Conservation (phyloP, 2,888 invertebrate genomes). For the Drosophila yooni region DNA sequence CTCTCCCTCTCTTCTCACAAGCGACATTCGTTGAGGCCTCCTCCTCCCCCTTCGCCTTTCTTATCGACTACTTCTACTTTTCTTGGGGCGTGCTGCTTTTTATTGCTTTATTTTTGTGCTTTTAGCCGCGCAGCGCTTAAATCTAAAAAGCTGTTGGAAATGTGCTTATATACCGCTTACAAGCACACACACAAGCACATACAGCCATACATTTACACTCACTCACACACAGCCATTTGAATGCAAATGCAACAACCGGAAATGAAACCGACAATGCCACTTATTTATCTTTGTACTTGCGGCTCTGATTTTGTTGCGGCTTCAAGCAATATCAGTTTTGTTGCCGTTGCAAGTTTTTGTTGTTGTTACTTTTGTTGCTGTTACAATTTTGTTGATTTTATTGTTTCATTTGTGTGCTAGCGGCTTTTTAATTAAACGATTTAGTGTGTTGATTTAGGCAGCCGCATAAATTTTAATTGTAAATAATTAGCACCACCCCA, state of each 20-base stretch:
- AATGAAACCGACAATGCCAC: constrained; percentile 81
- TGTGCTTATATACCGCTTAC: constrained; percentile 78
- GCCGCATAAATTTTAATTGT: constrained; percentile 72
- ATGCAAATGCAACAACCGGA: constrained; percentile 79
- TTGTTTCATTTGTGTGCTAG: constrained; percentile 45
- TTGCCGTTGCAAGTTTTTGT: constrained; percentile 27
- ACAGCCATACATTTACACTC: constrained; percentile 3
- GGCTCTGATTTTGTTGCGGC: constrained; percentile 77
- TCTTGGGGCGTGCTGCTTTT: constrained; percentile 76
- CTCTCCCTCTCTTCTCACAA: neutral
- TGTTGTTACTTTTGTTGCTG: constrained; percentile 12
- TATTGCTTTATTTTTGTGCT: constrained; percentile 78
- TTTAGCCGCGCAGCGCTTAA: constrained; percentile 72
- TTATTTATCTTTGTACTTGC: constrained; percentile 80
- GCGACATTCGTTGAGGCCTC: constrained; percentile 15
- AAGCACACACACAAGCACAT: constrained; percentile 29
- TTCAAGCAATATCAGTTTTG: constrained; percentile 56
- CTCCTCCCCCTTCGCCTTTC: constrained; percentile 7
- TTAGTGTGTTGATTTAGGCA: constrained; percentile 77
- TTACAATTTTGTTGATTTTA: constrained; percentile 28
- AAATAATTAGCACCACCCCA: constrained; percentile 62
- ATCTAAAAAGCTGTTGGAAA: constrained; percentile 76
- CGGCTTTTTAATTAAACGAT: constrained; percentile 75
- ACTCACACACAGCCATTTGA: constrained; percentile 53
- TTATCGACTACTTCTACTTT: constrained; percentile 37